Evolutionary conservation across 2,797 vertebrate genomes (phyloP).

Genomic region (Glyptemys insculpta): DNA sequence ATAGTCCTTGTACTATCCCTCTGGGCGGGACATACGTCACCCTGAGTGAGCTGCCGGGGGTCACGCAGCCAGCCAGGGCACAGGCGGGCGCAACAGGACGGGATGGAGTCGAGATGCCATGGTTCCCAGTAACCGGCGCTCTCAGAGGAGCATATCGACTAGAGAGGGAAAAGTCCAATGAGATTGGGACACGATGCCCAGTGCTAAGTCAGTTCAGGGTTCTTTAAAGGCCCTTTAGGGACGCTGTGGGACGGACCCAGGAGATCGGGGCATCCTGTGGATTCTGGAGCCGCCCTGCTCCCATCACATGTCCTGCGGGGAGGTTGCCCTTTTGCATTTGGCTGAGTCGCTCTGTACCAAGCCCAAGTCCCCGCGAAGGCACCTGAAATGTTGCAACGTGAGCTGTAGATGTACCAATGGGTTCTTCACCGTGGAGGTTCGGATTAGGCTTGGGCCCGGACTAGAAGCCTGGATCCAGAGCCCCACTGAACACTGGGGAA

Average conservation of each 20-base stretch:
- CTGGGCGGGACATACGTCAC: not conserved
- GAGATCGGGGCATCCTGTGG: too few species aligned
- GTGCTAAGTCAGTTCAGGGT: accelerated
- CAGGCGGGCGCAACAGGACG: accelerated
- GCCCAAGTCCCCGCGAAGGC: too few species aligned
- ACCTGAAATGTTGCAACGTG: too few species aligned
- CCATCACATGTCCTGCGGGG: too few species aligned
- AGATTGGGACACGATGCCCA: accelerated
- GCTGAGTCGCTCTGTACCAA: too few species aligned
- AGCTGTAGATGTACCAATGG: too few species aligned
- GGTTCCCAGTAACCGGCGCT: not conserved
- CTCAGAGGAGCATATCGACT: not conserved
- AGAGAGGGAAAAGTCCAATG: not conserved
- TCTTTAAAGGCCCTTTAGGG: accelerated
- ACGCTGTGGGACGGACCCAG: too few species aligned
- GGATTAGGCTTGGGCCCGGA: accelerated
- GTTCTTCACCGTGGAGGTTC: not conserved
- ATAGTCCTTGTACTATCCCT: not conserved
- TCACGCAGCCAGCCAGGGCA: too few species aligned
- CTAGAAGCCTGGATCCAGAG: accelerated
- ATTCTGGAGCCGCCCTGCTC: too few species aligned
- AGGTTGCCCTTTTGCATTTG: too few species aligned
- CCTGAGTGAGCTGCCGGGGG: not conserved
- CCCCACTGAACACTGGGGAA: not conserved
- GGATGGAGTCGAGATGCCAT: too few species aligned